phyloP scores from a whole-genome alignment of 2,797 vertebrate species.

The Pogoniulus pusillus region DNA sequence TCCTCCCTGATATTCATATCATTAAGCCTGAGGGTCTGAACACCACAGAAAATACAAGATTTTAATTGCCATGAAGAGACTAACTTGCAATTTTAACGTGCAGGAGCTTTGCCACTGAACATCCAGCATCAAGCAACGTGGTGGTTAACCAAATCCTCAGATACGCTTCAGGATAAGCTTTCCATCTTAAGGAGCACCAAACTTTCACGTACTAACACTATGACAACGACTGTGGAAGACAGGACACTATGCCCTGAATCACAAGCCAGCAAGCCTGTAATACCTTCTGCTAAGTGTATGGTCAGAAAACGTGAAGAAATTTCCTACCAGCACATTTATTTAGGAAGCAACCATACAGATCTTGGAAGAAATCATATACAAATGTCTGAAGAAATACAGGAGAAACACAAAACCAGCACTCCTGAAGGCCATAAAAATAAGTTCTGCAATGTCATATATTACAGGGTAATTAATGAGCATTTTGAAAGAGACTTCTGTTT shows the following conservation, averaged over 20 bases:
- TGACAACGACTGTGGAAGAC: not conserved
- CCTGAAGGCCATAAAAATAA: not conserved
- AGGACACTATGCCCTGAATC: not conserved
- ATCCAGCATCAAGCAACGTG: not conserved
- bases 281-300: not conserved
- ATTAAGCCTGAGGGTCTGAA: not conserved
- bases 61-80: not conserved
- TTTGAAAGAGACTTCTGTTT: not conserved
- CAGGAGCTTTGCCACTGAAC: not conserved
- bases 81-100: not conserved
- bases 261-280: not conserved
- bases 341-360: no score
- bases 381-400: no score
- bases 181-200: not conserved
- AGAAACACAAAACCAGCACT: not conserved
- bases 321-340: no score
- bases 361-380: no score
- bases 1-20: not conserved
- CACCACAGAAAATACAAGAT: not conserved
- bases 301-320: not conserved
- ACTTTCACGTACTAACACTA: not conserved
- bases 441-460: not conserved
- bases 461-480: not conserved
- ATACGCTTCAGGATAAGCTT: not conserved
- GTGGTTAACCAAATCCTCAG: not conserved